Conservation (phyloP, 2,113 vertebrate genomes). For the Nematolebias whitei region DNA sequence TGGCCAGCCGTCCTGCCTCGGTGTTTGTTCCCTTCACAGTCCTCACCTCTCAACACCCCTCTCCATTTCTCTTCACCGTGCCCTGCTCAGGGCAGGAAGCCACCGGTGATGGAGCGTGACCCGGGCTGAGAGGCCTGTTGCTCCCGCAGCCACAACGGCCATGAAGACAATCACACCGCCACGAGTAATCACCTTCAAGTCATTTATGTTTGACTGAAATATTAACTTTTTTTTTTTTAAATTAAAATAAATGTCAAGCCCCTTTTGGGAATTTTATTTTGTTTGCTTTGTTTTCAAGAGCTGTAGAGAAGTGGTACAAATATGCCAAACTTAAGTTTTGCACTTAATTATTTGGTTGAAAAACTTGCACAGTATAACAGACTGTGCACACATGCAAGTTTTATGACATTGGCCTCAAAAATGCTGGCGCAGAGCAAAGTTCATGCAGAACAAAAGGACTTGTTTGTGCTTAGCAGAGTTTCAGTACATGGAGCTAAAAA, state of each 20-base stretch:
- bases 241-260: background rate
- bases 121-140: constrained; percentile 12
- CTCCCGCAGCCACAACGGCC: constrained; percentile 19
- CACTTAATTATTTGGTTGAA: too few relatives aligned
- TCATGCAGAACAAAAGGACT: too few relatives aligned
- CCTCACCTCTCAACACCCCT: constrained; percentile 67
- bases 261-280: background rate
- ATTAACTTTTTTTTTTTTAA: constrained; percentile 9
- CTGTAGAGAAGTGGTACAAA: background rate
- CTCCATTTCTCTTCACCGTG: constrained; percentile 24
- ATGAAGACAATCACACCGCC: background rate
- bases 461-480: too few relatives aligned
- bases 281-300: background rate
- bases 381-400: too few relatives aligned
- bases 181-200: constrained; percentile 17
- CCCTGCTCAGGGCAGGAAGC: constrained; percentile 58
- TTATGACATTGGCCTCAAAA: too few relatives aligned
- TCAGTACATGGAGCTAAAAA: too few relatives aligned
- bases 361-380: too few relatives aligned
- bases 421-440: too few relatives aligned
- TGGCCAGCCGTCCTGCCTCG: constrained; percentile 58
- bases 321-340: background rate
- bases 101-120: constrained; percentile 41
- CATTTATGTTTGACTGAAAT: constrained; percentile 13
- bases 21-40: constrained; percentile 64